phyloP scores from a whole-genome alignment of 1,140 invertebrate genomes.

The Calliopsis andreniformis region DNA sequence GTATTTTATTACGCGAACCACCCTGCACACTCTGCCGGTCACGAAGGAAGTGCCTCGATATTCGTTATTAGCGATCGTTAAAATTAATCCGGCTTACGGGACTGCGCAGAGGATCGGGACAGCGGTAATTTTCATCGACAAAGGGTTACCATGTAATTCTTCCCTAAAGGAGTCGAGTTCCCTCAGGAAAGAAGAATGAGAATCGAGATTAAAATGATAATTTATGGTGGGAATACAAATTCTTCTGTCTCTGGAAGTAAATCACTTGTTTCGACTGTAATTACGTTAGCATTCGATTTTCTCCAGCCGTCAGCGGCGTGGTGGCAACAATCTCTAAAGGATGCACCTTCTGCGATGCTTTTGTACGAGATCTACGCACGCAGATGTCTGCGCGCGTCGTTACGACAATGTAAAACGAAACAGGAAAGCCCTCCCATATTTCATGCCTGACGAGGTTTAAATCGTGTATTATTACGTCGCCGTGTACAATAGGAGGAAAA shows the following conservation, averaged over 20 bases:
- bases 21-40: neutral
- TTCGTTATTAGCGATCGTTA: slow-evolving; percentile 35
- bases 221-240: neutral
- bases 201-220: neutral
- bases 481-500: neutral
- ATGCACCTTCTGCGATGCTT: no score
- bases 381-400: neutral
- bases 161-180: neutral
- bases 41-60: slow-evolving; percentile 26
- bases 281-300: no score
- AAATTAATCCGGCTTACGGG: slow-evolving; percentile 35
- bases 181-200: neutral
- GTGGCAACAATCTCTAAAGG: no score
- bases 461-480: neutral
- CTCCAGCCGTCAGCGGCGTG: no score
- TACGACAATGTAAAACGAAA: neutral
- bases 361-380: no score
- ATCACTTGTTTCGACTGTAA: no score
- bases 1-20: slow-evolving; percentile 28
- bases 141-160: neutral
- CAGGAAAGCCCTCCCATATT: neutral
- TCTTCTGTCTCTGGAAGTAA: no score
- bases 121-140: slow-evolving; percentile 9
- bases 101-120: slow-evolving; percentile 22
- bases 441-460: neutral